These are phyloP conservation scores for Callopanchax toddi DNA, from an alignment of 2,113 vertebrate genomes.

Conservation along the genomic window DNA sequence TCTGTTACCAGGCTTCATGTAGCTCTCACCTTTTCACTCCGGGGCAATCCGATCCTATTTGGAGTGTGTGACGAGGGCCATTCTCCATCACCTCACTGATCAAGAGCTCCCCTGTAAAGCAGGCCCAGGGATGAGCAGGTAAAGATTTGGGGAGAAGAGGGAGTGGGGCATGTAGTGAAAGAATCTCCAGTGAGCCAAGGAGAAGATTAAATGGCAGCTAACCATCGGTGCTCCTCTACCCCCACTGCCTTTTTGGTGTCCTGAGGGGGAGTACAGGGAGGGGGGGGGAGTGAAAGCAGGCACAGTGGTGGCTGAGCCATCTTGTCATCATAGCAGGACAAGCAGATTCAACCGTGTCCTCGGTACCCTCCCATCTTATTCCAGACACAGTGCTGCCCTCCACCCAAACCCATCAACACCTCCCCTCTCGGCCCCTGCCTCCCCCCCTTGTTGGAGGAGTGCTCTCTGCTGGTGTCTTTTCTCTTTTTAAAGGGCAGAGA, in stretches of 20 bases:
- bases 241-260: slow-evolving; percentile 51
- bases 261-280: slow-evolving; percentile 42
- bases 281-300: slow-evolving; percentile 49
- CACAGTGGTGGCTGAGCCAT: slow-evolving; percentile 74
- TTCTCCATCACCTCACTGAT: slow-evolving; percentile 77
- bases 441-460: slow-evolving; percentile 56
- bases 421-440: slow-evolving; percentile 36
- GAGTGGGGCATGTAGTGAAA: slow-evolving; percentile 69
- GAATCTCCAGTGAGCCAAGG: slow-evolving; percentile 76
- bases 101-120: slow-evolving; percentile 49
- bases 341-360: slow-evolving; percentile 80
- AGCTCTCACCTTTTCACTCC: slow-evolving; percentile 71
- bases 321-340: slow-evolving; percentile 81
- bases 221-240: slow-evolving; percentile 36
- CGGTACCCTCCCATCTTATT: slow-evolving; percentile 78
- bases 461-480: slow-evolving; percentile 72
- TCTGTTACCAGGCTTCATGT: slow-evolving; percentile 54
- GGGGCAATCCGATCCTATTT: slow-evolving; percentile 76
- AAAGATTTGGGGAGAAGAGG: slow-evolving; percentile 67
- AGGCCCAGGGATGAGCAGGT: slow-evolving; percentile 65
- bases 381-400: slow-evolving; percentile 69
- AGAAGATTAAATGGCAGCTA: slow-evolving; percentile 76
- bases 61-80: slow-evolving; percentile 73
- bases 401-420: slow-evolving; percentile 66
- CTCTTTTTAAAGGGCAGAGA: slow-evolving; percentile 74